Evolutionary conservation across 2,113 vertebrate species (phyloP), one percentile per base, ranked within the genome.

Genomic region (Mobula hypostoma): DNA sequence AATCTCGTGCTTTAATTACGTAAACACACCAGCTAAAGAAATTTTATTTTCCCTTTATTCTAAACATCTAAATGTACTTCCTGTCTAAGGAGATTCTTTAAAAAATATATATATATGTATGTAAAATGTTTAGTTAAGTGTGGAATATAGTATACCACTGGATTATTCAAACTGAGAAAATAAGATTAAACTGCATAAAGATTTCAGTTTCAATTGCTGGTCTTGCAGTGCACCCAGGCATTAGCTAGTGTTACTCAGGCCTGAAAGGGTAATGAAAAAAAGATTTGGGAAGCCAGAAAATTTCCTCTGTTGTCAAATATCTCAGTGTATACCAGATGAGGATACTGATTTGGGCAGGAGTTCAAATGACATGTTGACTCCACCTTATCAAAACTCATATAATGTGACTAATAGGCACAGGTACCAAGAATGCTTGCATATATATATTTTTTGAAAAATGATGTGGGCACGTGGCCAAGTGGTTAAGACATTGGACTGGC

Each of bases 91-190:
- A 19, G 82, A 85, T 27, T 85, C 36, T 36, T 85, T 85, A 19
- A 72, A 72, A 72, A 72, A n/a, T 36, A 36, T 36, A 61, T 36
- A 61, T 85, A 27, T 61, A 29, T 7, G 24, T 27, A 29, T 27
- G 21, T 48, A 48, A 82, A 40, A 56, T 0, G 2, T 87, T 87
- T 15, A 61, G 9, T 61, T 87, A 29, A 56, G 36, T 61, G 27
- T 87, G 83, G 83, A 87, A 63, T 87, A 87, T 61, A n/a, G 56
- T 87, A 58, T 61, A 63, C 56, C 83, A 87, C 29, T 87, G 9
- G 7, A 58, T 58, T 58, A 61, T 85, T 11, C 56, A 61, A 11
- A 2, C n/a, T 9, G 2, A 11, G 5, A 12, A 63, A 9, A 12
- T 61, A 9, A n/a, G 21, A 66, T 29, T 40, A 90, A 17, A 32